phyloP scores from a whole-genome alignment of 2,888 invertebrate genomes.

The Drosophila parthenogenetica region DNA sequence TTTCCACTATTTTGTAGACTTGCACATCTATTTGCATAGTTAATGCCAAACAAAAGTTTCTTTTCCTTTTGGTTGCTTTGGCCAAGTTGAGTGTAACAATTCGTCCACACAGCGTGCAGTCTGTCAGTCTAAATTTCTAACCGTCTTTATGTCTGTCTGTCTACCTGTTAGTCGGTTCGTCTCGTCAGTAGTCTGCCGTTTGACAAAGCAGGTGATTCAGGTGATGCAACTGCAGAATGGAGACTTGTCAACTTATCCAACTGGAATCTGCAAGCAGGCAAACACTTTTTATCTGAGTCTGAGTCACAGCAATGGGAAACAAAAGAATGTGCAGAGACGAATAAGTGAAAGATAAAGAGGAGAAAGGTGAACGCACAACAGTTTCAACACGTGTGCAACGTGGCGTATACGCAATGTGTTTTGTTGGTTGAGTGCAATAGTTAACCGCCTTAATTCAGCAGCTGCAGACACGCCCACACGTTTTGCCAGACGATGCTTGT shows the following conservation, averaged over 20 bases:
- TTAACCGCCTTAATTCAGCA: slow-evolving; percentile 8
- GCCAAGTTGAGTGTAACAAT: slow-evolving; percentile 8
- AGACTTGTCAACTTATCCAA: slow-evolving; percentile 29
- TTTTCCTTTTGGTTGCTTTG: neutral
- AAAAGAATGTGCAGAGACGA: slow-evolving; percentile 21
- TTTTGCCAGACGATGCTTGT: slow-evolving; percentile 69
- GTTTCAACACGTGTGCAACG: slow-evolving; percentile 65
- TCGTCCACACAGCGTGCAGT: neutral
- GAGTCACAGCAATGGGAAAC: neutral
- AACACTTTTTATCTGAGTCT: slow-evolving; percentile 13
- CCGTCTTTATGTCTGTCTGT: neutral
- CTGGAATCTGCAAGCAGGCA: slow-evolving; percentile 32
- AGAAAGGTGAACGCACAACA: slow-evolving; percentile 46
- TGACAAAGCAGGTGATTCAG: slow-evolving; percentile 34
- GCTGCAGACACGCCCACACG: slow-evolving; percentile 42
- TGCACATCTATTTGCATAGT: neutral
- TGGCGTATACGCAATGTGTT: slow-evolving; percentile 72
- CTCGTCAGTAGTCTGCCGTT: slow-evolving; percentile 23
- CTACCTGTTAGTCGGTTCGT: slow-evolving; percentile 5
- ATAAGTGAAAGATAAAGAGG: neutral
- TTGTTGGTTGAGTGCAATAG: slow-evolving; percentile 43
- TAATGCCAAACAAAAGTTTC: neutral
- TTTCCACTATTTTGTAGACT: neutral
- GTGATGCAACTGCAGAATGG: slow-evolving; percentile 6
- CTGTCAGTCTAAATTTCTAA: neutral